Base-by-base conservation (phyloP, 1,140 invertebrate species). In the Penaeus japonicus region DNA sequence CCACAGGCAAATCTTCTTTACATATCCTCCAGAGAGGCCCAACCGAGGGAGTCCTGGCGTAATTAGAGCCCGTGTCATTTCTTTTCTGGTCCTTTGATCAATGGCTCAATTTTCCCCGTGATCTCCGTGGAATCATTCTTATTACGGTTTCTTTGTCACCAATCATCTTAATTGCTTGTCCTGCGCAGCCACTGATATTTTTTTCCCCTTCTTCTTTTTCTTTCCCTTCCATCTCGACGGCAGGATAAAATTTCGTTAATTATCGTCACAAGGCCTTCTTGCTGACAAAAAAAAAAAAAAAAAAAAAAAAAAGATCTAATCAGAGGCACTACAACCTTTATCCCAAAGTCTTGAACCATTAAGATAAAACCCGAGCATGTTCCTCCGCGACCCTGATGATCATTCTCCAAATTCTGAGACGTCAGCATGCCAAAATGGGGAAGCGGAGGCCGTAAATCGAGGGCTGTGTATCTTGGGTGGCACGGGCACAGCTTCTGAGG, bases 41-140 rank as follows among this genome's bases (percentile, higher is more conserved):
- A 79, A 78, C 24, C 55, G 85, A 87, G 57, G 77, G 78, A 53
- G 78, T 32, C 35, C 77, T 81, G 78, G 81, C 77, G 85, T 87
- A 87, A 87, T 87, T 81, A 87, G 85, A n/a, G 75, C 30, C 85
- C 55, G 57, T 79, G 85, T 81, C 85, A 53, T 87, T 78, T 87
- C n/a, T 77, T 65, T 83, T 22, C 32, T 24, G 78, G 85, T 12
- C 54, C 35, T 87, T 79, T 87, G 85, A 87, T 87, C 77, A 53
- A 87, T 87, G 24, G 78, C 85, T 87, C 81, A 20, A 87, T 87
- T 87, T 81, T 62, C 84, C 77, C 35, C 81, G 57, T 47, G 4
- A 24, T 87, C 81, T 81, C 77, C 47, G 54, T 73, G 79, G 81
- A 81, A 87, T 87, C 85, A 79, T 87, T 70, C 75, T 32, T 65